phyloP scores from a whole-genome alignment of 1,140 invertebrate genomes.

The Agrypnia vestita region DNA sequence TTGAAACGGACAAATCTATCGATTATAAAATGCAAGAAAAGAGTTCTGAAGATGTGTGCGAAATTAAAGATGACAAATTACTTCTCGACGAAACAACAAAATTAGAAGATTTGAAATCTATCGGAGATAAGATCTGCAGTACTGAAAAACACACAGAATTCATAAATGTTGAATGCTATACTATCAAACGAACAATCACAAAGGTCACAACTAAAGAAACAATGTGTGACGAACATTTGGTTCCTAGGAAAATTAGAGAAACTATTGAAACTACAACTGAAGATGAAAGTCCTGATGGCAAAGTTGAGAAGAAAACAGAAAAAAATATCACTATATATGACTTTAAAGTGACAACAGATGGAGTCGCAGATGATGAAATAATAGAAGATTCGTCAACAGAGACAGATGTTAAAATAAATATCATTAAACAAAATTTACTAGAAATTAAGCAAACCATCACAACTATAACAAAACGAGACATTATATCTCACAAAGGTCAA shows the following conservation, averaged over 20 bases:
- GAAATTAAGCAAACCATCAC: conserved; percentile 71
- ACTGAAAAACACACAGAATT: conserved; percentile 57
- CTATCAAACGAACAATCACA: conserved; percentile 54
- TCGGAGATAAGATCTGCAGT: conserved; percentile 50
- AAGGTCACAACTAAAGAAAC: conserved; percentile 53
- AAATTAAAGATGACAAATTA: conserved; percentile 9
- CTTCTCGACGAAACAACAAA: conserved; percentile 35
- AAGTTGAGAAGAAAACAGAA: conserved; percentile 49
- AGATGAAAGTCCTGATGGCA: conserved; percentile 58
- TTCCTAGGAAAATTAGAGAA: conserved; percentile 55
- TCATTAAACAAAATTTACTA: conserved; percentile 67
- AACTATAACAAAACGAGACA: conserved; percentile 70
- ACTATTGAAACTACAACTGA: conserved; percentile 52
- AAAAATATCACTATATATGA: conserved; percentile 54
- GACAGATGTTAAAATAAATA: conserved; percentile 70
- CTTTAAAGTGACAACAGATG: conserved; percentile 35
- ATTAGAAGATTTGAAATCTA: conserved; percentile 46
- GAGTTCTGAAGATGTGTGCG: neutral
- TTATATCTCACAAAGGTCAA: conserved; percentile 65
- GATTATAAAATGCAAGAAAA: conserved; percentile 60
- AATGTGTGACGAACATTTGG: conserved; percentile 49
- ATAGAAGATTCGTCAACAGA: conserved; percentile 70
- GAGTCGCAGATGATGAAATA: conserved; percentile 47
- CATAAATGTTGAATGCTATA: conserved; percentile 51
- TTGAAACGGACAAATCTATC: conserved; percentile 42